A percentile compares a stretch with the other conserved stretches of the same genome.
These are phyloP conservation scores for Cremastinae sp. DNA, from an alignment of 2,888 invertebrate species.

Conservation along the genomic window DNA sequence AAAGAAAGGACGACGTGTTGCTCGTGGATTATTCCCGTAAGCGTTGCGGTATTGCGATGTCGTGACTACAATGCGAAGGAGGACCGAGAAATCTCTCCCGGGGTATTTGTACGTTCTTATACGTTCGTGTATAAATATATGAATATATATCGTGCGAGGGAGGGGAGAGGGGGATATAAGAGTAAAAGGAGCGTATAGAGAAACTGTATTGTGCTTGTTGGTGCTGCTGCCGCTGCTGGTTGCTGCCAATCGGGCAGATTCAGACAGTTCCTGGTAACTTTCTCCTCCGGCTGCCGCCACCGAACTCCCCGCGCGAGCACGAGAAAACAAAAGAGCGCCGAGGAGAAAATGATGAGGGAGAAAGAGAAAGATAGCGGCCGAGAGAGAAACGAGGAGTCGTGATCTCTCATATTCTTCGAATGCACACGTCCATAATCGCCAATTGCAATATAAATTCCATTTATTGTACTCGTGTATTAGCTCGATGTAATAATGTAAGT, in stretches of 20 bases:
- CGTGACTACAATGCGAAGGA: constrained; percentile 72
- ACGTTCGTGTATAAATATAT: constrained; percentile 12
- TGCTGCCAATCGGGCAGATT: constrained; percentile 73
- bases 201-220: constrained; percentile 20
- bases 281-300: constrained; percentile 67
- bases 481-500: background rate
- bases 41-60: constrained; percentile 65
- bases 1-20: constrained; percentile 63
- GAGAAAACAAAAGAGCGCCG: background rate
- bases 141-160: constrained; percentile 14
- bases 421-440: constrained; percentile 24
- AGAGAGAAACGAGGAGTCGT: constrained; percentile 66
- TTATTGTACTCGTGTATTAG: constrained; percentile 3
- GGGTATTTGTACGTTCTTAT: constrained; percentile 3
- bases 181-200: constrained; percentile 65
- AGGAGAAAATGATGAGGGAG: constrained; percentile 21
- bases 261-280: constrained; percentile 75
- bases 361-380: constrained; percentile 8
- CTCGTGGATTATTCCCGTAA: constrained; percentile 67
- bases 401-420: constrained; percentile 73
- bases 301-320: constrained; percentile 73
- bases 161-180: constrained; percentile 4
- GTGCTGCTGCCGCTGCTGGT: constrained; percentile 57
- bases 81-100: constrained; percentile 29
- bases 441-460: constrained; percentile 34